Conservation (phyloP, 2,797 vertebrate genomes). For the Sebastes minor region DNA sequence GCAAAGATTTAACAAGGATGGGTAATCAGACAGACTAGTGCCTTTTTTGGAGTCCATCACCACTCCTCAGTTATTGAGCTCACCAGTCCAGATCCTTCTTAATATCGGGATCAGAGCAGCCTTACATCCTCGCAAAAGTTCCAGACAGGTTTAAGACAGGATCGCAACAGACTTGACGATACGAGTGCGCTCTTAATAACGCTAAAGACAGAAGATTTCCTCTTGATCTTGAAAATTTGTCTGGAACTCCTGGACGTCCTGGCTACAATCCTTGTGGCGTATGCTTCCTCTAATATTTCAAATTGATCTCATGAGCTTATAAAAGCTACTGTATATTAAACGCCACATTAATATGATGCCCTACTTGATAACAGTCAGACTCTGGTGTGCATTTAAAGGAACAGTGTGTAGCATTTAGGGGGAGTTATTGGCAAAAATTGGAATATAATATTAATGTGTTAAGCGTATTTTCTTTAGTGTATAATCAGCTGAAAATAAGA, state of each 20-base stretch:
- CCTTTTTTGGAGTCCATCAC: background rate
- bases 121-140: background rate
- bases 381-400: background rate
- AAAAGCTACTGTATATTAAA: background rate
- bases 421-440: no score
- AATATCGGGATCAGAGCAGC: background rate
- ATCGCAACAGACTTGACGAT: background rate
- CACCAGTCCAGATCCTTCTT: background rate
- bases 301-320: background rate
- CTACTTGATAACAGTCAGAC: background rate
- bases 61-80: background rate
- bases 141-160: constrained; percentile 23
- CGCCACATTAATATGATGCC: background rate
- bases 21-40: background rate
- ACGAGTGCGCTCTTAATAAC: background rate
- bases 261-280: background rate
- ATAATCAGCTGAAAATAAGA: no score
- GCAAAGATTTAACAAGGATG: background rate
- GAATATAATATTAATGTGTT: no score
- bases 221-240: constrained; percentile 1
- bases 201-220: constrained; percentile 13
- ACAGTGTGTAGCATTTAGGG: no score
- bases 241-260: background rate
- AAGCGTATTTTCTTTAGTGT: no score
- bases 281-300: background rate